Conservation (phyloP, 2,113 vertebrate species). For the Rhynchopsitta pachyrhyncha region DNA sequence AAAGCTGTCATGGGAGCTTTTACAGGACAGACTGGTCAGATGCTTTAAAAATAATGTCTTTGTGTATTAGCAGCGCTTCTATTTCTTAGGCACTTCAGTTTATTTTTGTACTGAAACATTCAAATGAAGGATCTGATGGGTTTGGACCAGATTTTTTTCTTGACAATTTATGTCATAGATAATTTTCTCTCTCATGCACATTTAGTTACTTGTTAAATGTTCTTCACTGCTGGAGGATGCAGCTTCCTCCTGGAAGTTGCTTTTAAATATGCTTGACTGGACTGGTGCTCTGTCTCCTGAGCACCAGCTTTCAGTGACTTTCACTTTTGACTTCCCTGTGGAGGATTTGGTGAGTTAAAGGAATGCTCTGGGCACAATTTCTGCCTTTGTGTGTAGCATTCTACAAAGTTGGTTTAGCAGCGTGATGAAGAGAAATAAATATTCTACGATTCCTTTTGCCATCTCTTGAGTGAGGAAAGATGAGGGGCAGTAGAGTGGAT, state of each 20-base stretch:
- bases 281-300: background rate
- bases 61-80: background rate
- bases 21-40: background rate
- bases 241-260: background rate
- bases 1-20: background rate
- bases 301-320: background rate
- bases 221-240: background rate
- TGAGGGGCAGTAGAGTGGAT: background rate
- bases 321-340: background rate
- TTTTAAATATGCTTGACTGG: background rate
- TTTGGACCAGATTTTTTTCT: background rate
- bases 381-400: background rate
- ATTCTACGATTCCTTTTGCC: background rate
- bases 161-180: fast-evolving
- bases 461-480: fast-evolving
- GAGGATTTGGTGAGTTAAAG: background rate
- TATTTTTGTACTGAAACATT: background rate
- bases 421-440: background rate
- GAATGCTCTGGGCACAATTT: background rate
- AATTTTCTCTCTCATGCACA: fast-evolving
- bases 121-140: background rate
- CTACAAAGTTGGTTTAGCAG: background rate
- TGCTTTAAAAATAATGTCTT: background rate
- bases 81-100: background rate
- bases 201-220: fast-evolving